A percentile compares a stretch with the other conserved stretches of the same genome.
These are phyloP conservation scores for Osmoderma eremita DNA, from an alignment of 2,888 invertebrate species.

Conservation along the genomic window DNA sequence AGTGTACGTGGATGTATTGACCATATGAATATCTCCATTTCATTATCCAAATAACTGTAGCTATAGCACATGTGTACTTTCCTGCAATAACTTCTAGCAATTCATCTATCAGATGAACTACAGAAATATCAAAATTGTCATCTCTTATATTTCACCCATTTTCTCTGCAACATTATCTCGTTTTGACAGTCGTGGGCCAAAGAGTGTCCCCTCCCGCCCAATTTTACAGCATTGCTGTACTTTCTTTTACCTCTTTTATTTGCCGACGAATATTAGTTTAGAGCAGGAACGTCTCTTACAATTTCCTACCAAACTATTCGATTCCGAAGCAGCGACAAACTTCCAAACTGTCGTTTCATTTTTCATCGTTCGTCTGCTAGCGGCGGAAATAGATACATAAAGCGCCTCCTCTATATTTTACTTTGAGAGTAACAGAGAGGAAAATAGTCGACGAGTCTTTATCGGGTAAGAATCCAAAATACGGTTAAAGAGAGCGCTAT, in stretches of 20 bases:
- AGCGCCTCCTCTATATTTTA: neutral
- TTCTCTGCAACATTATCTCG: neutral
- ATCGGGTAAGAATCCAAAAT: conserved; percentile 13
- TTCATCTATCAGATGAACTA: too few relatives aligned
- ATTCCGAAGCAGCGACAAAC: conserved; percentile 14
- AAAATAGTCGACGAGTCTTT: conserved; percentile 12
- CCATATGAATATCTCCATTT: too few relatives aligned
- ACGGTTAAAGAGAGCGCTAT: neutral
- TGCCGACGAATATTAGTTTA: conserved; percentile 14
- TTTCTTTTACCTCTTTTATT: conserved; percentile 1
- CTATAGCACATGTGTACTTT: too few relatives aligned
- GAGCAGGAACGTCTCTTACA: conserved; percentile 8
- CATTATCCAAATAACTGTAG: too few relatives aligned
- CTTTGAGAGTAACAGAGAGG: neutral
- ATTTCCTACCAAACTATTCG: conserved; percentile 16
- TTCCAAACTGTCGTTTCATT: conserved; percentile 24
- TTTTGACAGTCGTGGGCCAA: neutral
- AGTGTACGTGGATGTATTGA: too few relatives aligned
- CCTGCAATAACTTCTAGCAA: too few relatives aligned
- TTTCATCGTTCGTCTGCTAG: conserved; percentile 9
- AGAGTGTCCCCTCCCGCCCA: neutral
- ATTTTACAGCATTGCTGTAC: neutral
- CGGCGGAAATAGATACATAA: conserved; percentile 7
- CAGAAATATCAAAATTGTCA: too few relatives aligned
- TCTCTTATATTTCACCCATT: too few relatives aligned